Evolutionary conservation across 1,140 invertebrate genomes (phyloP), one percentile per base, ranked within the genome.

Genomic region (Catajapyx aquilonaris): DNA sequence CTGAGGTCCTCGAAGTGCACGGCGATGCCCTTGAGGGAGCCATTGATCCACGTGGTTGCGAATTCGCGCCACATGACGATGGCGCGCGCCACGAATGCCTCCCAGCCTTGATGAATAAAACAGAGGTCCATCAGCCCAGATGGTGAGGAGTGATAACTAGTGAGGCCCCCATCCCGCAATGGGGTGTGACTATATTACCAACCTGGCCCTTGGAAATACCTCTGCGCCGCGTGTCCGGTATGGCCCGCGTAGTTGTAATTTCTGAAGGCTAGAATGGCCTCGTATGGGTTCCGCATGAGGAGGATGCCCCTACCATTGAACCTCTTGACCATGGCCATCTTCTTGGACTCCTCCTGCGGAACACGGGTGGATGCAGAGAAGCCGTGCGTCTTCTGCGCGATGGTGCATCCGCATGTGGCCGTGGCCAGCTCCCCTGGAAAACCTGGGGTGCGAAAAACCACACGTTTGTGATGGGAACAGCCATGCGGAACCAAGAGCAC

Each of bases 211-310:
- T 34, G 34, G 33, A 44, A 44, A n/a, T 34, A 20, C 28, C 34
- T 36, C 19, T 44, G 25, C 5, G 43, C 40, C 13, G 48, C 52
- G 35, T 43, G 47, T 5, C 50, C 51, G 7, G 40, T 44, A 40
- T 59, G 56, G 4, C 56, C 56, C 0, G 42, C 49, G 41, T 52
- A 51, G 11, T 52, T 35, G 34, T 46, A 57, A 23, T 59, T 54
- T 16, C 51, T 48, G 39, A 50, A 55, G 11, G 56, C 48, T 1
- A 56, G 34, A 31, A 59, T 49, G 35, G 57, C 53, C 17, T 49
- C 41, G 40, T 55, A 56, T 15, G 57, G 57, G 38, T 59, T 56
- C 17, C 57, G 39, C 1, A 59, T 34, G 5, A 59, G 37, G 5
- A 59, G 44, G 32, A 59, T 47, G 5, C 34, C 52, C 18, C 46